Percentiles rank a stretch among this genome's conserved stretches.
Evolutionary conservation across 2,797 vertebrate genomes (phyloP).

Genomic region (Podargus strigoides): DNA sequence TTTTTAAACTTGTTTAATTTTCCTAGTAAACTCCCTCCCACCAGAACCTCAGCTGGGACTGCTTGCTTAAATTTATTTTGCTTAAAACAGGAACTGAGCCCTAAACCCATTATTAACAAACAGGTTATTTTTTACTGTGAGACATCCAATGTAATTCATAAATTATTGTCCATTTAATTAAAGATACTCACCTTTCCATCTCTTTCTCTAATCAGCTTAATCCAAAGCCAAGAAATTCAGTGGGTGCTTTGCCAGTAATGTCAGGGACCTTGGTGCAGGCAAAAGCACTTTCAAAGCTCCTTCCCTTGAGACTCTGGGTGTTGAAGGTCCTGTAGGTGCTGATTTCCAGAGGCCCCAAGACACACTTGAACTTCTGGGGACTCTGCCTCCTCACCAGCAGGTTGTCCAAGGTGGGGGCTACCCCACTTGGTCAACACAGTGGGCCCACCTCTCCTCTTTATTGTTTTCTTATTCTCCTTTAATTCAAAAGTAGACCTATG

Average conservation of each 20-base stretch:
- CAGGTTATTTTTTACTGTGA: slow-evolving; percentile 59
- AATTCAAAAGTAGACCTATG: neutral
- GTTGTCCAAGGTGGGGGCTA: neutral
- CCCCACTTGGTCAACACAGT: neutral
- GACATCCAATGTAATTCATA: slow-evolving; percentile 12
- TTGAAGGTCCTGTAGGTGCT: neutral
- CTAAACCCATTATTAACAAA: slow-evolving; percentile 60
- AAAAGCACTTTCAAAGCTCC: neutral
- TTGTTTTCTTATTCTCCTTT: neutral
- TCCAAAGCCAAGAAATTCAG: neutral
- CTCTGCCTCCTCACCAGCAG: neutral
- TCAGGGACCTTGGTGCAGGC: neutral
- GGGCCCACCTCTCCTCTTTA: neutral
- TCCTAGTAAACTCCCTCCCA: neutral
- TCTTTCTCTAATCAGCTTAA: neutral
- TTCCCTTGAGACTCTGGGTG: neutral
- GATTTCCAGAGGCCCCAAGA: neutral
- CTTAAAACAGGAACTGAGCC: slow-evolving; percentile 46
- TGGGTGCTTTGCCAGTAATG: neutral
- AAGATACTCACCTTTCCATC: slow-evolving; percentile 60
- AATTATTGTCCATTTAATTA: slow-evolving; percentile 33
- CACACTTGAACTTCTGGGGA: neutral
- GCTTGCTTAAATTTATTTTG: slow-evolving; percentile 31
- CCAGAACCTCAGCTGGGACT: slow-evolving; percentile 4
- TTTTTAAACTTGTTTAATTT: neutral